These are phyloP conservation scores for Microtus pennsylvanicus DNA, from an alignment of 2,113 vertebrate species.

Conservation along the genomic window DNA sequence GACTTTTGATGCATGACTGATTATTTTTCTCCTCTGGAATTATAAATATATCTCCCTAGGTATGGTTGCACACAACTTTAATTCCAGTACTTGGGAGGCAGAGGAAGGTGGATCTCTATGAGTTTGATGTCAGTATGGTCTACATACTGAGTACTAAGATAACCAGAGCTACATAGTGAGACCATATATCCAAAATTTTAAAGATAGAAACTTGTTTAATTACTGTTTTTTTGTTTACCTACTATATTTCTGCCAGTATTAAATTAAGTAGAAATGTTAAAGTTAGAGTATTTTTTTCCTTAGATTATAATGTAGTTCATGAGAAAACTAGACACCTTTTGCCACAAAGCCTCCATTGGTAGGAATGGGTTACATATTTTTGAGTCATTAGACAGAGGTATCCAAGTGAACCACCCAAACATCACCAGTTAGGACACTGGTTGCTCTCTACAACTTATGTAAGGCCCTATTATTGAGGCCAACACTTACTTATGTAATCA, in stretches of 20 bases:
- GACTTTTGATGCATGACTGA: slow-evolving; percentile 26
- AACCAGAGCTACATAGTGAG: not conserved
- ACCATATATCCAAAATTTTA: not conserved
- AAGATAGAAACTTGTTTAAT: not conserved
- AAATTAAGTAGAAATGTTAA: not conserved
- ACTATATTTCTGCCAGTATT: not conserved
- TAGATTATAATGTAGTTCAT: not conserved
- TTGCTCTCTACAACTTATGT: not conserved
- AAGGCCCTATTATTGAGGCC: not conserved
- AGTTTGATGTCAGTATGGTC: not conserved
- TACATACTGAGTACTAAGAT: not conserved
- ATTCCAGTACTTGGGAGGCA: not conserved
- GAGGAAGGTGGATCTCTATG: not conserved
- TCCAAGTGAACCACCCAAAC: not conserved
- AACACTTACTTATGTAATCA: not conserved
- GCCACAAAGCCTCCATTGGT: not conserved
- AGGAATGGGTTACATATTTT: not conserved
- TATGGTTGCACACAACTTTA: not conserved
- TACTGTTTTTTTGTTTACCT: slow-evolving; percentile 42
- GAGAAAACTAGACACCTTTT: not conserved
- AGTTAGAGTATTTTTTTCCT: not conserved
- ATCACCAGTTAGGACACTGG: not conserved
- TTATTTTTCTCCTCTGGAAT: slow-evolving; percentile 36
- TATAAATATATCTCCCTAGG: not conserved
- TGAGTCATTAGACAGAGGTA: not conserved